Evolutionary conservation across 2,888 invertebrate species (phyloP), one percentile per base, ranked within the genome.

Genomic region (Acleris cristana): DNA sequence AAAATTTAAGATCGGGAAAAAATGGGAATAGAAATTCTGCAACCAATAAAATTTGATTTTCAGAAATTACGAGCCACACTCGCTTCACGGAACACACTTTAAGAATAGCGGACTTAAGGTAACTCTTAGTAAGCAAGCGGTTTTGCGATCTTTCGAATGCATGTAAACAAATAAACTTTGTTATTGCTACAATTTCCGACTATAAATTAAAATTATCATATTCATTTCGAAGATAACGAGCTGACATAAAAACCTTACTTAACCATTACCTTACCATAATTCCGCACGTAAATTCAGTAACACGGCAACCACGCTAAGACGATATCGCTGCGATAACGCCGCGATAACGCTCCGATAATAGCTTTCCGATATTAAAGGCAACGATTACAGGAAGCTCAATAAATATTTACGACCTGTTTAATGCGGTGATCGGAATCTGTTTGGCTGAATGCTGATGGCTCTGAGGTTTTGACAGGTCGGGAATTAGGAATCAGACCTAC

Each of bases 321-420:
- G 74, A 79, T 78, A 78, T 67, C 74, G 73, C 73, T 53, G 71
- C 75, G 79, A 77, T 83, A 82, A 78, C 74, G 73, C 72, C 55
- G 71, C 75, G 79, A 77, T 83, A 82, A 78, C 74, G 73, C 72
- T 61, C 71, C 74, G 67, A 70, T 74, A 79, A 83, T 76, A 75
- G 83, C 75, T 84, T 83, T 81, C 76, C 81, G 75, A 83, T 83
- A 83, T 70, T 64, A 64, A 63, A 52, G 44, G 62, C 44, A 49
- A 26, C 59, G 62, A 62, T 69, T 62, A 69, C 57, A 58, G 57
- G 49, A 49, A 49, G 30, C 34, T 48, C 53, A 48, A 67, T 67
- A 67, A 67, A 67, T 67, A 67, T 63, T 67, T 67, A 67, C 62
- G 67, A 57, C 2, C 48, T 58, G 63, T 62, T 60, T 67, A 57